Evolutionary conservation across 2,113 vertebrate genomes (phyloP).

Genomic region (Psilopsiagon aurifrons): DNA sequence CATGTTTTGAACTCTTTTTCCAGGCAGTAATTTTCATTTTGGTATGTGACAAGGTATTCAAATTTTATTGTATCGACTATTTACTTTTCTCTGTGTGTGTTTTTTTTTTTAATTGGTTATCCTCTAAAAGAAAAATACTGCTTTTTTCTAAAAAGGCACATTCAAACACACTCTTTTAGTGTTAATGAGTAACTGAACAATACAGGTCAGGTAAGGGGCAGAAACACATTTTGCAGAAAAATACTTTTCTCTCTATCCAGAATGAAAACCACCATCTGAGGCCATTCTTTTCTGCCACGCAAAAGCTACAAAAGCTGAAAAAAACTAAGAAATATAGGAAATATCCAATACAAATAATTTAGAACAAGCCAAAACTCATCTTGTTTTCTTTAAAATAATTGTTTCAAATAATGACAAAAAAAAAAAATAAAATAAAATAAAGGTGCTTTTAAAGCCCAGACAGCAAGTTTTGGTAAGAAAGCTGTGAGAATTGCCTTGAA

Average conservation of each 20-base stretch:
- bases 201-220: background rate
- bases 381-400: background rate
- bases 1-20: background rate
- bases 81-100: background rate
- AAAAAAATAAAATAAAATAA: background rate
- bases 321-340: background rate
- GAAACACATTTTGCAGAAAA: background rate
- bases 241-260: background rate
- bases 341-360: background rate
- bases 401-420: background rate
- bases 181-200: background rate
- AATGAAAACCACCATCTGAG: background rate
- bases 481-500: background rate
- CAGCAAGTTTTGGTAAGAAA: background rate
- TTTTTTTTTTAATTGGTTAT: background rate
- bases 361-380: background rate
- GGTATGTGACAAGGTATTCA: background rate
- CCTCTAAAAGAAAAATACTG: background rate
- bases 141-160: background rate
- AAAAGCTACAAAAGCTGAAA: background rate
- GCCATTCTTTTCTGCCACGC: accelerated
- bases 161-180: background rate
- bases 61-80: background rate
- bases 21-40: background rate
- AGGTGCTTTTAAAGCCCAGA: background rate